phyloP scores from a whole-genome alignment of 2,888 invertebrate genomes.

The Portevinia maculata region DNA sequence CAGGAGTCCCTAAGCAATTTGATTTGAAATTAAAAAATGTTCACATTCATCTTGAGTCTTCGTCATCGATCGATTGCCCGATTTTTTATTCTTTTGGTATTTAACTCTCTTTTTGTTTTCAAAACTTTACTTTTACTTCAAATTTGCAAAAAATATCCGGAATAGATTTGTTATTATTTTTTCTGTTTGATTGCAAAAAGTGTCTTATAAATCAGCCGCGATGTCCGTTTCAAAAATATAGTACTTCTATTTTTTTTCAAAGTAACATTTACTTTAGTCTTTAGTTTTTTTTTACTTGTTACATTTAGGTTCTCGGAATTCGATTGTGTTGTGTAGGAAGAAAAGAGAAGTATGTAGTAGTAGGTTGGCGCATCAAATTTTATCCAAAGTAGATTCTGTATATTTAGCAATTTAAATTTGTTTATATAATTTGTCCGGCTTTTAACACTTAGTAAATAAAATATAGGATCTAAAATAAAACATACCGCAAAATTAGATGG shows the following conservation, averaged over 20 bases:
- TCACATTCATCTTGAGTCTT: conserved; percentile 58
- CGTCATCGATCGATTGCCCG: conserved; percentile 61
- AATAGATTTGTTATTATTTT: conserved; percentile 36
- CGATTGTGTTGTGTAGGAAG: conserved; percentile 73
- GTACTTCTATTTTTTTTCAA: conserved; percentile 23
- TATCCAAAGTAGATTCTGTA: conserved; percentile 65
- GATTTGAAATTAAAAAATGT: conserved; percentile 73
- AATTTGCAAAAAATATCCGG: conserved; percentile 65
- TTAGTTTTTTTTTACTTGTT: conserved; percentile 18
- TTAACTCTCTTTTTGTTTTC: conserved; percentile 36
- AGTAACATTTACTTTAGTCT: conserved; percentile 23
- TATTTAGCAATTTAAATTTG: conserved; percentile 44
- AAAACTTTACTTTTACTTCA: conserved; percentile 26
- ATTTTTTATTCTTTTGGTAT: conserved; percentile 37
- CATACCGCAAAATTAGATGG: conserved; percentile 52
- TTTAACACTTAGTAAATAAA: conserved; percentile 64
- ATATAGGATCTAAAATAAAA: conserved; percentile 63
- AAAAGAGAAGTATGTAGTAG: conserved; percentile 70
- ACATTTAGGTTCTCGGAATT: conserved; percentile 41
- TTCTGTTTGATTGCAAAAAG: conserved; percentile 50
- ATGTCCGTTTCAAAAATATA: conserved; percentile 58
- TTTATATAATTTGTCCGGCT: conserved; percentile 43
- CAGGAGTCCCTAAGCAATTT: conserved; percentile 81
- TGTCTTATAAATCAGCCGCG: conserved; percentile 60
- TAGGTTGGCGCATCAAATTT: conserved; percentile 65